Evolutionary conservation across 2,888 invertebrate species (phyloP).

Genomic region (Timandra comae): DNA sequence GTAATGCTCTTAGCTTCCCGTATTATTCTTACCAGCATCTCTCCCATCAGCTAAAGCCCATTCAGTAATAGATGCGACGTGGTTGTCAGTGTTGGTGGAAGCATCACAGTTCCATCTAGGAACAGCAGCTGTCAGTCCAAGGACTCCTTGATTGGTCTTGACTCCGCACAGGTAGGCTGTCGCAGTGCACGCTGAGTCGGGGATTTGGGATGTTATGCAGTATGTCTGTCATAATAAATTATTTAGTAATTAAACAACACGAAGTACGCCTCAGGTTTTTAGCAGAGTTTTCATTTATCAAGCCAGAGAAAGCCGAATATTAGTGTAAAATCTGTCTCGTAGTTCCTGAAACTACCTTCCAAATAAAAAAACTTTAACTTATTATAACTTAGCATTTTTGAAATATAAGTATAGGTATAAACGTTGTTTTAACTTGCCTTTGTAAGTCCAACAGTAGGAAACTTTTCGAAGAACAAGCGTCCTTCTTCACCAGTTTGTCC

Average conservation of each 20-base stretch:
- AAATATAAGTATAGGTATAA: not conserved
- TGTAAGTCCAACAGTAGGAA: conserved; percentile 71
- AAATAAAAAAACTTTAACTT: no score
- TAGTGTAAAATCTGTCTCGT: no score
- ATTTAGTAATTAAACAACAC: not conserved
- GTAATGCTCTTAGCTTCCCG: no score
- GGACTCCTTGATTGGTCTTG: conserved; percentile 78
- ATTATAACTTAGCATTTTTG: no score
- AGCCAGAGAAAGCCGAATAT: no score
- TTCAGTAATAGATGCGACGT: conserved; percentile 78
- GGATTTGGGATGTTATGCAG: conserved; percentile 77
- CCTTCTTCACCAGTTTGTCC: conserved; percentile 74
- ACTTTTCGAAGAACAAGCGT: conserved; percentile 76
- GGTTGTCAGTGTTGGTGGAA: conserved; percentile 66
- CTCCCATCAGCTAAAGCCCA: conserved; percentile 75
- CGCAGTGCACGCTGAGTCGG: conserved; percentile 83
- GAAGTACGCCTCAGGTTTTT: no score
- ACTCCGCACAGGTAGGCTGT: conserved; percentile 82
- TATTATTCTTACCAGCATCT: conserved; percentile 35
- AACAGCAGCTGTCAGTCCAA: conserved; percentile 81
- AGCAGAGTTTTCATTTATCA: no score
- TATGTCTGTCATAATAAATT: no score
- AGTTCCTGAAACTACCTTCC: no score
- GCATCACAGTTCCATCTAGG: conserved; percentile 75
- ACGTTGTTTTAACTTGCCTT: conserved; percentile 27